Evolutionary conservation across 2,113 vertebrate species (phyloP), one percentile per base, ranked within the genome.

Genomic region (Seriola dumerili): DNA sequence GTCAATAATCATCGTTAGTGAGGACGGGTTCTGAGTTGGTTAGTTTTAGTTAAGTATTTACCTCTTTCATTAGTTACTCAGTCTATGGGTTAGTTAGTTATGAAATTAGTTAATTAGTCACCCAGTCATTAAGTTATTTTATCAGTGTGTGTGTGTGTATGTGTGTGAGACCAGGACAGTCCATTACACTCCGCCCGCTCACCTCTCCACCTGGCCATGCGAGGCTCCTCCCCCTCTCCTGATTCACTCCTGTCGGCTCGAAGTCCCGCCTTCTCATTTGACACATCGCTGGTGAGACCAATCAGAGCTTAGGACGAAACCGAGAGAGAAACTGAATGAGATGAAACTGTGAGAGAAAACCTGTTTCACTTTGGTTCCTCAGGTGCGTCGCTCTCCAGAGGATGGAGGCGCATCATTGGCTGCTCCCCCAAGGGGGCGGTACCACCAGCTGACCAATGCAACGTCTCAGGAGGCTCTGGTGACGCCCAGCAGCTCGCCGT

Each of bases 391-490:
- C 57, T 95, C 88, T 11, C 90, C 93, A 16, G 96, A 97, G 36
- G 96, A 96, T 0, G 91, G 92, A 29, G 93, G 88, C n/a, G 48
- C 85, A 0, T 78, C 92, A 7, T 87, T 95, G 68, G 91, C 92
- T 0, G 75, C 92, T 9, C 93, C 95, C 0, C 95, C 95, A 1
- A 91, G 94, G 68, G 91, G 94, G 48, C 96, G 95, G 57, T 97
- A 96, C 88, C 94, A 64, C 10, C 96, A 96, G 81, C 95, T 97
- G 81, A 96, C 96, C 90, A 96, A 96, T 62, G 81, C 96, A 23
- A 94, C 95, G 0, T 96, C 96, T 48, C 97, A 97, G 72, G 97
- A 97, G 86, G 95, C 96, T 73, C 88, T 97, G 76, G 95, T 92
- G 9, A 92, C 94, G 0, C 93, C 95, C 0, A 85, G 78, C 57